Conservation (phyloP, 2,888 invertebrate genomes). For the Automeris io region DNA sequence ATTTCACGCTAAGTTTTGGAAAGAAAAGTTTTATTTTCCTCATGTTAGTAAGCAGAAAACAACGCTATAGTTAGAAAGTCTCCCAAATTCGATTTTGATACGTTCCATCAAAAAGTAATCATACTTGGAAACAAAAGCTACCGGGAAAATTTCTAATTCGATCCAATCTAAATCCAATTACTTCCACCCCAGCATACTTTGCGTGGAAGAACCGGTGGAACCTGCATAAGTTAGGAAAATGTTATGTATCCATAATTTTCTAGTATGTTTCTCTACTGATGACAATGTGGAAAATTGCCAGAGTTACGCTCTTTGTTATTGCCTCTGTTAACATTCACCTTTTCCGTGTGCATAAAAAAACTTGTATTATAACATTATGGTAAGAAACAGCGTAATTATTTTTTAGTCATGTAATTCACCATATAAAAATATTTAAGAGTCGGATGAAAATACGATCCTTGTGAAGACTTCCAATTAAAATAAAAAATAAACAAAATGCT, state of each 20-base stretch:
- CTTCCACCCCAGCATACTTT: conserved; percentile 33
- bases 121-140: conserved; percentile 58
- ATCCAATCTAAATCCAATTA: conserved; percentile 73
- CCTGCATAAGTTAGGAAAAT: conserved; percentile 2
- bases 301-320: conserved; percentile 20
- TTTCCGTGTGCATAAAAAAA: no score
- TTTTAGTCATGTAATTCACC: no score
- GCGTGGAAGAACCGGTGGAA: conserved; percentile 6
- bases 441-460: no score
- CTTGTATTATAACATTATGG: no score
- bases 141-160: conserved; percentile 64
- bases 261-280: background rate
- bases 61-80: no score
- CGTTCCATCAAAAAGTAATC: conserved; percentile 67
- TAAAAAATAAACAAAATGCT: no score
- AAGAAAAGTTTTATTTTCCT: conserved; percentile 19
- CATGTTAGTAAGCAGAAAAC: conserved; percentile 19
- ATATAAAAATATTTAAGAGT: no score
- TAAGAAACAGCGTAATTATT: no score
- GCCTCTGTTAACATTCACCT: background rate
- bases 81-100: conserved; percentile 63
- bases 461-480: no score
- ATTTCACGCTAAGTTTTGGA: conserved; percentile 16
- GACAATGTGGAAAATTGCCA: conserved; percentile 25
- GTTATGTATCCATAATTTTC: background rate